phyloP scores from a whole-genome alignment of 2,888 invertebrate species.

The Bellardia bayeri region DNA sequence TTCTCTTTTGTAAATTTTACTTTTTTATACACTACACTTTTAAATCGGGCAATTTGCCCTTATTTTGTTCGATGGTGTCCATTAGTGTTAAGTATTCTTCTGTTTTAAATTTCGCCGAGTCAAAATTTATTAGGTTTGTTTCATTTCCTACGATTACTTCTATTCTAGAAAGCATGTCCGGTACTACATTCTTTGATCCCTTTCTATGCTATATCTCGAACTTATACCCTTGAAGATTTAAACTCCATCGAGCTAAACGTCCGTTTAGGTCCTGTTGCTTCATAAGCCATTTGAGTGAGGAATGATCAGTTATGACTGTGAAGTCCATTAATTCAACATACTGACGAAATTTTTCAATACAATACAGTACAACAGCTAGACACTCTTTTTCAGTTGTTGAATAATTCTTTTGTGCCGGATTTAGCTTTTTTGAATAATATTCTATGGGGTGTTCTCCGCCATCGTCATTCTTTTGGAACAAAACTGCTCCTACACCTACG shows the following conservation, averaged over 20 bases:
- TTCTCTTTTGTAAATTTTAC: background rate
- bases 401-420: background rate
- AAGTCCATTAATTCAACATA: too few relatives aligned
- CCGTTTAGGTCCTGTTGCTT: too few relatives aligned
- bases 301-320: too few relatives aligned
- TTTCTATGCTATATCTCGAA: constrained; percentile 1
- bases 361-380: too few relatives aligned
- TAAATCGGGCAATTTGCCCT: background rate
- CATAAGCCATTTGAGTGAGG: too few relatives aligned
- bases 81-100: background rate
- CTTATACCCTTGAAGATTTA: background rate
- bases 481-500: constrained; percentile 40
- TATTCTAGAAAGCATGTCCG: background rate
- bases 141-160: background rate
- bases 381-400: too few relatives aligned
- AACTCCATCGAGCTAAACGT: background rate
- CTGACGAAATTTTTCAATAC: too few relatives aligned
- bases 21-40: background rate
- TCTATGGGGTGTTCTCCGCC: constrained; percentile 28
- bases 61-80: background rate
- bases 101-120: background rate
- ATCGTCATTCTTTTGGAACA: constrained; percentile 43
- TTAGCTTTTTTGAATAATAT: background rate
- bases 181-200: background rate
- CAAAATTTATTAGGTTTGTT: background rate